Evolutionary conservation across 2,113 vertebrate species (phyloP).

Genomic region (Hyperopisus bebe): DNA sequence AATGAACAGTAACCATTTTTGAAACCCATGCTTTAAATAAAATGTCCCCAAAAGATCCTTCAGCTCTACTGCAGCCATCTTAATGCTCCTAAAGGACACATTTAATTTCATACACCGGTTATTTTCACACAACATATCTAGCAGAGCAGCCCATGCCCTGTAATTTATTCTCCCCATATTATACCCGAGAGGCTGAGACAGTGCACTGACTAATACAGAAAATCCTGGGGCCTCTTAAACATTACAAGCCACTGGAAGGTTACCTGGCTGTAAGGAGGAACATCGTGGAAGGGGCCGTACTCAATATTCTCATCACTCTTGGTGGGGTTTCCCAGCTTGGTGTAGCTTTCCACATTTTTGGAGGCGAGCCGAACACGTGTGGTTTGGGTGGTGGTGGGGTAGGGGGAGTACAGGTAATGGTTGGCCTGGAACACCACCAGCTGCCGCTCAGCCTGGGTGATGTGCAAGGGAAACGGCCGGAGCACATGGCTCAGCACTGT

Average conservation of each 20-base stretch:
- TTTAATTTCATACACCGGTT: not conserved
- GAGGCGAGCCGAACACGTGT: constrained; percentile 84
- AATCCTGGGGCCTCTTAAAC: not conserved
- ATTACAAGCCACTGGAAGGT: not conserved
- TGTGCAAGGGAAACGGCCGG: constrained; percentile 84
- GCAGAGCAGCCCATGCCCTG: not conserved
- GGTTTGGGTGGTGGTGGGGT: constrained; percentile 79
- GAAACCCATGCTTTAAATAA: not conserved
- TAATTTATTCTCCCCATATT: not conserved
- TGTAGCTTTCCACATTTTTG: constrained; percentile 88
- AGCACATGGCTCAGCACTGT: constrained; percentile 84
- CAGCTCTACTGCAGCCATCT: not conserved
- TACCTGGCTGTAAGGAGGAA: constrained; percentile 84
- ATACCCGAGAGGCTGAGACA: no score
- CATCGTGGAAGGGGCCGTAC: constrained; percentile 86
- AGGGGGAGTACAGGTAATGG: constrained; percentile 91
- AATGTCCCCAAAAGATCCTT: not conserved
- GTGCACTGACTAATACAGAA: no score
- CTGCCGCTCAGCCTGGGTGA: constrained; percentile 92
- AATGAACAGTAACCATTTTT: not conserved
- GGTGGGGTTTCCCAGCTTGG: constrained; percentile 85
- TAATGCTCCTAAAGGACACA: not conserved
- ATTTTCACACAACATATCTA: not conserved
- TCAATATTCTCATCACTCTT: constrained; percentile 83
- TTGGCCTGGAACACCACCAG: constrained; percentile 94